Evolutionary conservation across 2,113 vertebrate species (phyloP), one percentile per base, ranked within the genome.

Genomic region (Electrona antarctica): DNA sequence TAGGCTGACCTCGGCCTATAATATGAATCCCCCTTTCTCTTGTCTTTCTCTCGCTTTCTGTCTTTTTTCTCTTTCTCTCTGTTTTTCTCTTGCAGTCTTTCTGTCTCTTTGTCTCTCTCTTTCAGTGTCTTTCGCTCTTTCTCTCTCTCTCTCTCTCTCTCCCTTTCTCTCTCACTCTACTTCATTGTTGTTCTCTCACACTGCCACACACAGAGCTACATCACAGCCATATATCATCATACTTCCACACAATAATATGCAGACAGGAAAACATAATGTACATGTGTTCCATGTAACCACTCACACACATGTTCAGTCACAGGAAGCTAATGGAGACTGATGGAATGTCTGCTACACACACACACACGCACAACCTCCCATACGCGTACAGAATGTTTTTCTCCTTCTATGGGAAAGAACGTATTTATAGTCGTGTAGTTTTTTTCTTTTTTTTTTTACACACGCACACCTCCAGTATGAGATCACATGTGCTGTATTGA

Each of bases 351-450:
- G 13, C 60, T 74, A 46, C 52, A n/a, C 7, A 49, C 55, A 73
- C 68, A 67, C 60, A 62, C 66, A 82, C 74, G 69, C 13, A 33
- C 77, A 11, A 71, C 67, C 65, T 66, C 73, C 60, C 48, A 13
- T 73, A 13, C 3, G 49, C 63, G 49, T 60, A 62, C 59, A 73
- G 15, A 61, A 80, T 78, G 61, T 14, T 6, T 74, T 82, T 86
- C 41, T 73, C 80, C 83, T 85, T 83, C 13, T 85, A 85, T 76
- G 83, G 81, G 0, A 77, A 87, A 74, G 81, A 73, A 86, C 76
- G 77, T 73, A 80, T 85, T 80, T 78, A 76, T 75, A 41, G 33
- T 3, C 33, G 33, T 41, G 33, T 41, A 80, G 66, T 57, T 69
- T 61, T 33, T 50, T 69, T 33, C 56, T 69, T 64, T 33, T 50